Base-by-base conservation (phyloP, 64 coral and sea anemone species). In the Porites lutea region DNA sequence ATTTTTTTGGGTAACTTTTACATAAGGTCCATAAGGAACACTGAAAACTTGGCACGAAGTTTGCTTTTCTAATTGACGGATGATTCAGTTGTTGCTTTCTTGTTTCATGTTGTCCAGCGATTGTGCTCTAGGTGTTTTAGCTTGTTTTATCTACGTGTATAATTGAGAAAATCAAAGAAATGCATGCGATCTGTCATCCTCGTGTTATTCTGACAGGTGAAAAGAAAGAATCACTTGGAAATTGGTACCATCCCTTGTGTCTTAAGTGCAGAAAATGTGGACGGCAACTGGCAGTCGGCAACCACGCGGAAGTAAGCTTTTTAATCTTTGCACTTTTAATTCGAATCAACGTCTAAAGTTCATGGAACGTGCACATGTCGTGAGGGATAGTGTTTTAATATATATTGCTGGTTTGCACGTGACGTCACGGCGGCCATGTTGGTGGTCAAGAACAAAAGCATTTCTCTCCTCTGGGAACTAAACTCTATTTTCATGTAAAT, bases 231-330 rank as follows among this genome's bases (percentile, higher is more conserved):
- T 84, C 81, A 0, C 61, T 84, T 4, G 81, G 81, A 22, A 84
- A 84, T 12, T 84, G 81, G 81, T 84, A 84, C 19, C 81, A 84
- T 69, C 81, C 81, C 12, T 47, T 84, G 61, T 84, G 81, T 16
- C 44, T 84, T 0, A 84, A 84, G 19, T 84, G 81, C 8, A 84
- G 65, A 52, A 84, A 84, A 22, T 84, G 81, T 51, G 81, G 81
- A 3, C 63, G 81, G 16, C 81, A 84, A 46, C 81, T 84, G 5
- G 81, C 81, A 11, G 48, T 4, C 2, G 81, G 81, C 20, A 84
- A n/a, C 16, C 81, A 84, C 3, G 81, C 81, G 8, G 81, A 84
- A 48, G 81, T 84, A 5, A 12, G 7, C 52, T 37, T 65, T 13
- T 63, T 21, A 12, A 44, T 12, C 43, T 21, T 13, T 54, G 37